Evolutionary conservation across 2,113 vertebrate genomes (phyloP), one percentile per base, ranked within the genome.

Genomic region (Rissa tridactyla): DNA sequence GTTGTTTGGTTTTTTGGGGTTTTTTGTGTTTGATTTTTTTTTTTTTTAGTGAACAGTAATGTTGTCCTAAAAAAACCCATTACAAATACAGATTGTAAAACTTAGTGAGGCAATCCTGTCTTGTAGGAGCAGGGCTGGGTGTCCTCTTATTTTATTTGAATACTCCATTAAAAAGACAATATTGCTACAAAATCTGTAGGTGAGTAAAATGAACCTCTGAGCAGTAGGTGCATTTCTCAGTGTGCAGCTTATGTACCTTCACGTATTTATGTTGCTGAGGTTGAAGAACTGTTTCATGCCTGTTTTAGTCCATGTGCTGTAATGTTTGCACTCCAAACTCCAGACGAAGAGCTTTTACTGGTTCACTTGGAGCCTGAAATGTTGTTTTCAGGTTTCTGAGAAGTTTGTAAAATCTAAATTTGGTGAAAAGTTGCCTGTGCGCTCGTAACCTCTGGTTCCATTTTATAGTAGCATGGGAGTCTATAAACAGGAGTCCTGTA

Each of bases 401-500:
- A 87, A 92, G 70, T 85, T 95, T 80, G 73, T 95, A 88, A 92
- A 95, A 94, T 82, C 95, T 95, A 89, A 92, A 95, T 92, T 94
- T 91, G 83, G 83, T 91, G 84, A 52, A 49, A 76, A 94, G 82
- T 44, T 84, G 84, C 81, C 70, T 90, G 70, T 4, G 9, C 55
- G 38, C 91, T 94, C 55, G 22, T 91, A 95, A 95, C 66, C 71
- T 95, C 82, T 91, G 89, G 71, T 73, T 95, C 86, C 16, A 38
- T 91, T 96, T 97, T 95, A 82, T 94, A 94, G 88, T 84, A 79
- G 95, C 78, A 83, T 20, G 44, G 62, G 82, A 92, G 90, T 94
- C 94, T 95, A 87, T 96, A 95, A 97, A 94, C 75, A 1, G 92
- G 96, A 94, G 87, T 51, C 75, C 44, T 80, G 77, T 87, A 75